phyloP scores from a whole-genome alignment of 2,797 vertebrate species.

The Falco cherrug region DNA sequence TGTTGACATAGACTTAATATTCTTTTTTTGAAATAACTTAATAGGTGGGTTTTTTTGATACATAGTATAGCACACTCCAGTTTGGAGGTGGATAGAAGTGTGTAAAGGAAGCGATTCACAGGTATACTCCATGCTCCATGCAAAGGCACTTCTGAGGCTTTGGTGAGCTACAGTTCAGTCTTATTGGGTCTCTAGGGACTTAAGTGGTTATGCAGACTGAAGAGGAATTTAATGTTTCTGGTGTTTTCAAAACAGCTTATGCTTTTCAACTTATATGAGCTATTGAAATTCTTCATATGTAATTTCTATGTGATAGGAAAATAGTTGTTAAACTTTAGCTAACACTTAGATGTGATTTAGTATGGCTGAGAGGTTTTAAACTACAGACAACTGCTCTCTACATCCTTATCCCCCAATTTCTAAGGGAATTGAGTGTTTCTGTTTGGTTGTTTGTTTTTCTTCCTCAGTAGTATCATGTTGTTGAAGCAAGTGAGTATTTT shows the following conservation, averaged over 20 bases:
- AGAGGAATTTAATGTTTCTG: not conserved
- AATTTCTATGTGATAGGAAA: not conserved
- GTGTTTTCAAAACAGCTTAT: not conserved
- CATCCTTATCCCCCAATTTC: not conserved
- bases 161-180: not conserved
- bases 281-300: not conserved
- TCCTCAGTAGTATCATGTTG: not conserved
- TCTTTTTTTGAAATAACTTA: not conserved
- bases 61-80: not conserved
- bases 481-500: not conserved
- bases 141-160: not conserved
- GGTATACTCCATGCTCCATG: rapidly evolving
- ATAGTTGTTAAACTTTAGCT: not conserved
- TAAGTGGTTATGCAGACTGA: not conserved
- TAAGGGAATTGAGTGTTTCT: not conserved
- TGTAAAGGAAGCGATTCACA: not conserved
- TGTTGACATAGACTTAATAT: not conserved
- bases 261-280: not conserved
- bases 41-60: not conserved
- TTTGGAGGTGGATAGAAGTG: not conserved
- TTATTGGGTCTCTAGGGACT: rapidly evolving
- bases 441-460: not conserved
- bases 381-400: not conserved
- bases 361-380: not conserved
- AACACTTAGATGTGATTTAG: not conserved